Percentiles rank a stretch among this genome's conserved stretches.
Conservation (phyloP, 2,797 vertebrate species). For the Rhadinocentrus ornatus region DNA sequence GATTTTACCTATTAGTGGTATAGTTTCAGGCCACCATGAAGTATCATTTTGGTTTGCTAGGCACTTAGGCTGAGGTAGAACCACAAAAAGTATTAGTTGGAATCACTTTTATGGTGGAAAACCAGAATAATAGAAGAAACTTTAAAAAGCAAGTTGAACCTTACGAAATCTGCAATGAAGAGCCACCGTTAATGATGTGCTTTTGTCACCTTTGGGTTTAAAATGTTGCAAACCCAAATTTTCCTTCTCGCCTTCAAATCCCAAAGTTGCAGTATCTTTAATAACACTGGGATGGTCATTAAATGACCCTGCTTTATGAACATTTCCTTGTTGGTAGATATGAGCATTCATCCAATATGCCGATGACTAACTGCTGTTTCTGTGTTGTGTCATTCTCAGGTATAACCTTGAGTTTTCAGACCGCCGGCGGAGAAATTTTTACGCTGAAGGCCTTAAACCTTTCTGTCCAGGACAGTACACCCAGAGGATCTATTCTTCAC, state of each 20-base stretch:
- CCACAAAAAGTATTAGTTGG: too few relatives aligned
- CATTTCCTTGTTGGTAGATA: too few relatives aligned
- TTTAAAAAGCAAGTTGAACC: too few relatives aligned
- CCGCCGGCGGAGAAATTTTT: slow-evolving; percentile 9
- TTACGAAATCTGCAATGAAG: too few relatives aligned
- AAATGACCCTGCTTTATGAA: too few relatives aligned
- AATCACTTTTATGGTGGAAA: too few relatives aligned
- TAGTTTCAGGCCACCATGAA: too few relatives aligned
- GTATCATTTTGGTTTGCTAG: too few relatives aligned
- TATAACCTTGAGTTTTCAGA: slow-evolving; percentile 70
- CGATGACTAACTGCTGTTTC: slow-evolving; percentile 52
- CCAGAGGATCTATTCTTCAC: slow-evolving; percentile 68
- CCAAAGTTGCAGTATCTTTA: background rate
- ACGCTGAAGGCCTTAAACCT: slow-evolving; percentile 37
- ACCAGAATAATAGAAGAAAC: too few relatives aligned
- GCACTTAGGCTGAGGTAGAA: too few relatives aligned
- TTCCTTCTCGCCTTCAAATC: background rate
- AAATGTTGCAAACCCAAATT: background rate
- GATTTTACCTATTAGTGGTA: too few relatives aligned
- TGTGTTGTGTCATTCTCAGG: slow-evolving; percentile 63
- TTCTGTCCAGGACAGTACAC: slow-evolving; percentile 52
- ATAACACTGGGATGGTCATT: background rate
- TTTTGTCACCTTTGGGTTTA: background rate
- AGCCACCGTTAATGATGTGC: too few relatives aligned
- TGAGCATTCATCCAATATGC: background rate